A percentile compares a stretch with the other conserved stretches of the same genome.
These are phyloP conservation scores for Lacerta agilis DNA, from an alignment of 2,797 vertebrate genomes.

Conservation along the genomic window DNA sequence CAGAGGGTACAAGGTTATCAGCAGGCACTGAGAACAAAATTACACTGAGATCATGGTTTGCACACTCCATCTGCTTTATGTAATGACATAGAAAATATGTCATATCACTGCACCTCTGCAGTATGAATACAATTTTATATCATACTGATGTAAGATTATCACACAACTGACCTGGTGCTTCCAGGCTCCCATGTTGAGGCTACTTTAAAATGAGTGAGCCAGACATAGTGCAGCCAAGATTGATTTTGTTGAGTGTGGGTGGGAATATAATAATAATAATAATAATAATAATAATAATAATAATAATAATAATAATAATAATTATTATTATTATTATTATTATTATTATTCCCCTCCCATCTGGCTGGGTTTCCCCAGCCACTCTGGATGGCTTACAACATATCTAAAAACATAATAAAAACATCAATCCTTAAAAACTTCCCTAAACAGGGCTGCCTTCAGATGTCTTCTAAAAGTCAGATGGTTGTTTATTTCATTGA, in stretches of 20 bases:
- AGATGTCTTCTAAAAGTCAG: too few relatives aligned
- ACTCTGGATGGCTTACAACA: too few relatives aligned
- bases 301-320: too few relatives aligned
- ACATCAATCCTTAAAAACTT: too few relatives aligned
- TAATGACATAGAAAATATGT: slow-evolving; percentile 34
- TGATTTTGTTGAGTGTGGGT: too few relatives aligned
- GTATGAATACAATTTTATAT: slow-evolving; percentile 38
- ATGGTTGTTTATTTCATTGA: too few relatives aligned
- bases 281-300: too few relatives aligned
- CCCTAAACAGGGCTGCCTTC: too few relatives aligned
- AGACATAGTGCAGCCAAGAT: neutral
- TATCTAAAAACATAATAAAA: too few relatives aligned
- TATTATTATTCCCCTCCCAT: too few relatives aligned
- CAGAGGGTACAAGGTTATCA: slow-evolving; percentile 56
- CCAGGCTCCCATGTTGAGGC: neutral
- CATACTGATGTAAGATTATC: slow-evolving; percentile 25
- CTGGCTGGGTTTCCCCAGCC: too few relatives aligned
- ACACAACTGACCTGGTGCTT: slow-evolving; percentile 19
- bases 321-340: too few relatives aligned
- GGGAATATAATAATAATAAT: neutral
- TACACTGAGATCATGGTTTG: slow-evolving; percentile 41
- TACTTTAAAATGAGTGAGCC: slow-evolving; percentile 5
- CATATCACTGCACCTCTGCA: slow-evolving; percentile 16
- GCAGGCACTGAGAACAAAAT: slow-evolving; percentile 68
- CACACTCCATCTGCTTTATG: slow-evolving; percentile 50